Base-by-base conservation (phyloP, 1,140 invertebrate genomes). In the Gyrodactylus bullatarudis region DNA sequence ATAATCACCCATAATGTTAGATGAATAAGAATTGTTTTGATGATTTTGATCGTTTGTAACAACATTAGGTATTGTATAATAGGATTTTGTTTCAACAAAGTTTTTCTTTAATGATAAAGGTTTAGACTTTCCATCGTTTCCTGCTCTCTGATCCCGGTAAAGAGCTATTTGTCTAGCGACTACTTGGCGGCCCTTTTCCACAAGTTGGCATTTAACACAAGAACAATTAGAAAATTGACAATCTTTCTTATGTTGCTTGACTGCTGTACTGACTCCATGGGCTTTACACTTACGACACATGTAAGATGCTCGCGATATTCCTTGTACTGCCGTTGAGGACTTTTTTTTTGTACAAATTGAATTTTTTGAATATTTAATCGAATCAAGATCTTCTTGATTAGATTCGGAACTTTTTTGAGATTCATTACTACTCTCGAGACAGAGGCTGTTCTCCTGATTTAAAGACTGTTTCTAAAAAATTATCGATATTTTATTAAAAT, bases 81-180 rank as follows among this genome's bases (percentile, higher is more conserved):
- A 8, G 34, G 8, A 16, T 54, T n/a, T n/a, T 16, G n/a, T 16
- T 54, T 54, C n/a, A n/a, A 54, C 8, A 54, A n/a, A 54, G 34
- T 54, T 54, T n/a, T 54, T 54, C n/a, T 54, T 54, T n/a, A n/a
- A 54, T 16, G 34, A 54, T 16, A 8, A 16, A 54, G 8, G 8
- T n/a, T 54, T 54, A 16, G 34, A n/a, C n/a, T 54, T 54, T 16
- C 34, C 34, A 8, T 54, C 34, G n/a, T 54, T 54, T 8, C 34
- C 34, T 16, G 34, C 34, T 26, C 72, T 23, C 34, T 73, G 72
- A 26, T 73, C 72, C 1, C 72, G 34, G 26, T 73, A 73, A 1
- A 73, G 23, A 2, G 72, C 72, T 1, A 73, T 73, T 69, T 73
- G 72, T 69, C 26, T 73, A 22, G 72, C 72, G 1, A 73, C 72